Base-by-base conservation (phyloP, 2,888 invertebrate genomes). In the Ormyrus rosae region DNA sequence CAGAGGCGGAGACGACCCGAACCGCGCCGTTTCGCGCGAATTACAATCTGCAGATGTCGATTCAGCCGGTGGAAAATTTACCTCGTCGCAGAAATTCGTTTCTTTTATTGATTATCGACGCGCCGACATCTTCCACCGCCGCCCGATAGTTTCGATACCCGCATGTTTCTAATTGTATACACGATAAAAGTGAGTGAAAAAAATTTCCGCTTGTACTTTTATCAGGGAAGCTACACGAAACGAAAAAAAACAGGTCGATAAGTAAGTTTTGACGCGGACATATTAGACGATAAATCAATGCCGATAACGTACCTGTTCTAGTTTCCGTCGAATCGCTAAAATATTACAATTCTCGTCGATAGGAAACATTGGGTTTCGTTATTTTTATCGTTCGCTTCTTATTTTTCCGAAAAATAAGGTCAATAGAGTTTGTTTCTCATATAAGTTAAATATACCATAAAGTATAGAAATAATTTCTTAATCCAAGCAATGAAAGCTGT, bases 31-130 rank as follows among this genome's bases (percentile, higher is more conserved):
- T 48, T 46, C 34, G 11, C 19, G 46, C 51, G 48, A 77, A 56
- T 64, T 67, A 13, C 55, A 60, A 60, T 72, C 58, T 71, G 11
- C 34, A 51, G 48, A 56, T 60, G 45, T 60, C 68, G 53, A 68
- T 77, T 45, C 9, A 13, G n/a, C 9, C 13, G 34, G 46, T 71
- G 65, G 64, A 72, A 71, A 75, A 60, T 11, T 70, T 19, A 9
- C 34, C 34, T 34, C 19, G 34, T 4, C 34, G 34, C 34, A 34
- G 34, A 34, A 34, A 34, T 34, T 34, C 19, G 19, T 34, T 34
- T 51, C 58, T 60, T 34, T 67, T n/a, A 8, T 34, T 10, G 50
- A 48, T 67, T 34, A n/a, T 56, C 55, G 19, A 48, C 50, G 6
- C 13, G 6, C 19, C 6, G 7, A 13, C 58, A 74, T 65, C 13